These are phyloP conservation scores for Sycophaga agraensis DNA, from an alignment of 1,140 invertebrate species.

Conservation along the genomic window DNA sequence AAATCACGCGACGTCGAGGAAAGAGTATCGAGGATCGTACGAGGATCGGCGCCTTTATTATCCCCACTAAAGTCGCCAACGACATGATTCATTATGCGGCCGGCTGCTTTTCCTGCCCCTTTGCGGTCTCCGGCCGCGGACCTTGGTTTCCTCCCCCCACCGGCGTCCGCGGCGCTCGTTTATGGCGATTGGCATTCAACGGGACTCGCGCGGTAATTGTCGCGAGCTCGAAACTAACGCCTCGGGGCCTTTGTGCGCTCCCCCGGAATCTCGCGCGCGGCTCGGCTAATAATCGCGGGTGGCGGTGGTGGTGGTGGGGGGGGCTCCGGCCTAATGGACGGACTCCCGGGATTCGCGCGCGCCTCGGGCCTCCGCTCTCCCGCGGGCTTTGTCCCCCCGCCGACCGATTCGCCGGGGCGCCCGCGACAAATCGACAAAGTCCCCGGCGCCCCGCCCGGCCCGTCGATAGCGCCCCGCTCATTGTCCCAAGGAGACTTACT, in stretches of 20 bases:
- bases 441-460: neutral
- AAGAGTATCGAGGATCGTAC: neutral
- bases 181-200: constrained; percentile 27
- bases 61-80: neutral
- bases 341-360: too few relatives aligned
- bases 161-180: neutral
- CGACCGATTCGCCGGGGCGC: neutral
- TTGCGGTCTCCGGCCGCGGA: neutral
- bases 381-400: too few relatives aligned
- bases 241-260: neutral
- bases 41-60: constrained; percentile 12
- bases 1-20: constrained; percentile 31
- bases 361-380: too few relatives aligned
- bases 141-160: neutral
- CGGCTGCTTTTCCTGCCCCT: neutral
- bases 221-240: too few relatives aligned
- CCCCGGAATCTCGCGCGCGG: too few relatives aligned
- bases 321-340: too few relatives aligned
- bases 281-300: too few relatives aligned
- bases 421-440: neutral
- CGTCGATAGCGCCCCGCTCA: neutral
- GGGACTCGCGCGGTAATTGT: neutral
- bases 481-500: constrained; percentile 44
- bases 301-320: too few relatives aligned
- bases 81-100: constrained; percentile 9